Conservation (phyloP, 2,113 vertebrate species). For the Indri indri region DNA sequence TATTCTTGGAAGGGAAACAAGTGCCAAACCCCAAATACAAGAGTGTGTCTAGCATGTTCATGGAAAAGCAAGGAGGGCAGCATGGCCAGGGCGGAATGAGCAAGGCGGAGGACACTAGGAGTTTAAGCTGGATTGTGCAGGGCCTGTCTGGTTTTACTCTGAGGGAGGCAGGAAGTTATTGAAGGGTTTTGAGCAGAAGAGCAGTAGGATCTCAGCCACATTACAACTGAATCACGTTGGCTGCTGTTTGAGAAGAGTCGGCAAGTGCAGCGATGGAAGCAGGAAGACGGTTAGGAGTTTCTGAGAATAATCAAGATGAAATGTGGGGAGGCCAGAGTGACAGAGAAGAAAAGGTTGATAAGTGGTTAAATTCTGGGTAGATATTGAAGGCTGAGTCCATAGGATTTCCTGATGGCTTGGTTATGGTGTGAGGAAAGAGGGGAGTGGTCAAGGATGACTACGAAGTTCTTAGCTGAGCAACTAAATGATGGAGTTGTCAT, state of each 20-base stretch:
- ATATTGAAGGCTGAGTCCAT: background rate
- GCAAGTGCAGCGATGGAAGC: background rate
- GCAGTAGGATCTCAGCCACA: background rate
- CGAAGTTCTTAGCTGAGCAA: background rate
- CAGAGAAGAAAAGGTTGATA: background rate
- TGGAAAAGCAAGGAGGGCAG: background rate
- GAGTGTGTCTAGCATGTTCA: background rate
- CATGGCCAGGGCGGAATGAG: background rate
- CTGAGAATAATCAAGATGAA: background rate
- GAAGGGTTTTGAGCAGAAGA: background rate
- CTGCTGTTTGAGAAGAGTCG: background rate
- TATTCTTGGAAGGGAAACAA: background rate
- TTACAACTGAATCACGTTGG: background rate
- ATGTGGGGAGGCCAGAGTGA: background rate
- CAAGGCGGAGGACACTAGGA: no score
- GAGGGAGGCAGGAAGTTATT: background rate
- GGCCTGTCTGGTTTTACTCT: background rate
- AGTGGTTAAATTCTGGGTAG: background rate
- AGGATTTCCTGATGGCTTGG: background rate
- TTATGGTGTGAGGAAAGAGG: background rate
- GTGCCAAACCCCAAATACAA: background rate
- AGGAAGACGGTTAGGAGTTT: background rate
- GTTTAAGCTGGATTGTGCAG: no score
- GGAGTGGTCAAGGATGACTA: background rate
- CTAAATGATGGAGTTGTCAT: background rate